A percentile compares a stretch with the other conserved stretches of the same genome.
Conservation (phyloP, 2,797 vertebrate genomes). For the Euphonia xanthogaster region DNA sequence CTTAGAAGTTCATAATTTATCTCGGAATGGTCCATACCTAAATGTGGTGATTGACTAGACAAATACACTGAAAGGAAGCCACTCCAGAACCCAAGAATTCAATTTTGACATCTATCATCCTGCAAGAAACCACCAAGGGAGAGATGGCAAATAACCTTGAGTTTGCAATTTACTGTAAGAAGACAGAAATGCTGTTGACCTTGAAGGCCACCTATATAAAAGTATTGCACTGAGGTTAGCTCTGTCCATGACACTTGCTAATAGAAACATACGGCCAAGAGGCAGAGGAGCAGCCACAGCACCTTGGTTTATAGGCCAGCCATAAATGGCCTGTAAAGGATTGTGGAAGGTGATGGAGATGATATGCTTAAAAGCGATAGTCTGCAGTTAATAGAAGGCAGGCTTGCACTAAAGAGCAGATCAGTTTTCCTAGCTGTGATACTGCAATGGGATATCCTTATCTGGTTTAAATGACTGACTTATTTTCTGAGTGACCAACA, state of each 20-base stretch:
- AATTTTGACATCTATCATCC: neutral
- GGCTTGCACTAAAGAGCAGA: neutral
- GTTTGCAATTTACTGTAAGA: neutral
- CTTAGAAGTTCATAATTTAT: neutral
- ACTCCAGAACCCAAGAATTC: neutral
- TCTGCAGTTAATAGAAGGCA: neutral
- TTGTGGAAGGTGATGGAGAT: neutral
- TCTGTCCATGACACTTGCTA: neutral
- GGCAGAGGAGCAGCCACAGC: neutral
- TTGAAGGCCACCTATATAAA: neutral
- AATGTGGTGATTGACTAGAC: neutral
- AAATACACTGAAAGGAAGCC: neutral
- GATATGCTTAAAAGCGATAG: neutral
- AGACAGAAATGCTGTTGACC: neutral
- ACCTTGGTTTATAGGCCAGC: neutral
- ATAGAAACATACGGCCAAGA: neutral
- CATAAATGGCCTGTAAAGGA: neutral
- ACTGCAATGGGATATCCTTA: neutral
- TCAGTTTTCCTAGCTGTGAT: neutral
- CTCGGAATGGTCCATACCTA: neutral
- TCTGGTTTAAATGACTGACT: neutral
- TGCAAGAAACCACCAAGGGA: neutral
- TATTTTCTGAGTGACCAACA: neutral
- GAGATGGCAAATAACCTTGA: neutral
- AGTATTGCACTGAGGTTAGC: neutral